Evolutionary conservation across 1,140 invertebrate species (phyloP).

Genomic region (Nasonia longicornis): DNA sequence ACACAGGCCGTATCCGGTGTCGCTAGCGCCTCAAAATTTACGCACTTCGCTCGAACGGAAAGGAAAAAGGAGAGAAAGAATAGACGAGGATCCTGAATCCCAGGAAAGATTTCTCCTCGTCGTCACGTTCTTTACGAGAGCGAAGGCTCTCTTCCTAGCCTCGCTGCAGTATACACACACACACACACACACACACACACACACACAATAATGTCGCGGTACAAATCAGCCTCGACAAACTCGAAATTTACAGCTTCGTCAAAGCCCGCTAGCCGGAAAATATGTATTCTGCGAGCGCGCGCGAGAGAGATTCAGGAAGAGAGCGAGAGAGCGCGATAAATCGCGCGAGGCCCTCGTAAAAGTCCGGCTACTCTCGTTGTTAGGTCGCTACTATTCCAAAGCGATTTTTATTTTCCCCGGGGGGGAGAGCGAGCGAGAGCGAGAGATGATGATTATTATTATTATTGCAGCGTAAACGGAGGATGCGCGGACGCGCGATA

Average conservation of each 20-base stretch:
- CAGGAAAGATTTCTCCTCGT: not conserved
- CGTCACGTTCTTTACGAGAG: constrained; percentile 3
- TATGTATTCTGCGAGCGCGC: constrained; percentile 11
- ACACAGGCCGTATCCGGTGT: not conserved
- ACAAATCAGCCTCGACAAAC: constrained; percentile 19
- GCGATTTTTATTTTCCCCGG: not conserved
- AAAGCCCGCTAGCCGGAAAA: constrained; percentile 1
- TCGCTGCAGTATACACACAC: not conserved
- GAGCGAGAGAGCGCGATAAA: constrained; percentile 31
- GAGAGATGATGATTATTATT: constrained; percentile 1
- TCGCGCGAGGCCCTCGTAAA: constrained; percentile 35
- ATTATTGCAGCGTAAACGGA: constrained; percentile 19
- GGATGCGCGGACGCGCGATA: not conserved
- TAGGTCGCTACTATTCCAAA: not conserved
- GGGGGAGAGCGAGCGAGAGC: not conserved
- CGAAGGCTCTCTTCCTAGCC: not conserved
- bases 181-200: not conserved
- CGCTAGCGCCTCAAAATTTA: not conserved
- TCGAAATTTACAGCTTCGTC: constrained; percentile 27
- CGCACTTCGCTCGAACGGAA: not conserved
- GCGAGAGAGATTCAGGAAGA: constrained; percentile 29
- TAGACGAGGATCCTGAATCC: too few relatives aligned
- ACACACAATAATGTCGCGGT: constrained; percentile 3
- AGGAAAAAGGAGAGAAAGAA: too few relatives aligned
- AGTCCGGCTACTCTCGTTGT: constrained; percentile 22